Evolutionary conservation across 2,888 invertebrate species (phyloP), one percentile per base, ranked within the genome.

Genomic region (Mythimna lalbum): DNA sequence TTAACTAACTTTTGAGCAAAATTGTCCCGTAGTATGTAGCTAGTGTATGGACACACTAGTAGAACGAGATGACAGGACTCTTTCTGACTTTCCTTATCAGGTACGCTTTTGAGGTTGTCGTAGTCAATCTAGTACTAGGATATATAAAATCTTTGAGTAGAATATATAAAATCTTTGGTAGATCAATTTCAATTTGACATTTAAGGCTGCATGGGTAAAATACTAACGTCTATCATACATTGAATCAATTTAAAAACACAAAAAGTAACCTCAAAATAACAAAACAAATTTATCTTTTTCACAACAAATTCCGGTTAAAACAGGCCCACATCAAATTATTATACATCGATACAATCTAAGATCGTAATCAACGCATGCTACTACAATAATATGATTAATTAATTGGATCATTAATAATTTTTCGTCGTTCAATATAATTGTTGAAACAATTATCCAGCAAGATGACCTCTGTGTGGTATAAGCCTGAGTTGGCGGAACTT

Each of bases 401-500:
- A 52, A 49, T 57, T 33, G n/a, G 43, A 49, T 21, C 10, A 0
- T 65, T 31, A n/a, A 53, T 17, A 14, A 55, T 33, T 63, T 59
- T 19, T 53, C 53, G 21, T 43, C 2, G 17, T 63, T 52, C 23
- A 56, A 7, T 31, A 55, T 2, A 56, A 64, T 65, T 52, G 39
- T 56, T 59, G 21, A 63, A 71, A 67, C 1, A 52, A 61, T 49
- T 49, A 61, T 27, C 39, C 19, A 57, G 10, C 61, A 78, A 82
- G 77, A 95, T 95, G 95, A 92, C 90, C 76, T 90, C 94, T 72
- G 82, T 94, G 83, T 95, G 95, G 95, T 90, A 89, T 83, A 92
- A 80, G 76, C 81, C 92, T 21, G 89, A 91, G 74, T 87, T 96
- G 73, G 90, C 96, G 27, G 91, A 93, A 23, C 91, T 91, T 89